Base-by-base conservation (phyloP, 2,888 invertebrate species). In the Heteropelma amictum region DNA sequence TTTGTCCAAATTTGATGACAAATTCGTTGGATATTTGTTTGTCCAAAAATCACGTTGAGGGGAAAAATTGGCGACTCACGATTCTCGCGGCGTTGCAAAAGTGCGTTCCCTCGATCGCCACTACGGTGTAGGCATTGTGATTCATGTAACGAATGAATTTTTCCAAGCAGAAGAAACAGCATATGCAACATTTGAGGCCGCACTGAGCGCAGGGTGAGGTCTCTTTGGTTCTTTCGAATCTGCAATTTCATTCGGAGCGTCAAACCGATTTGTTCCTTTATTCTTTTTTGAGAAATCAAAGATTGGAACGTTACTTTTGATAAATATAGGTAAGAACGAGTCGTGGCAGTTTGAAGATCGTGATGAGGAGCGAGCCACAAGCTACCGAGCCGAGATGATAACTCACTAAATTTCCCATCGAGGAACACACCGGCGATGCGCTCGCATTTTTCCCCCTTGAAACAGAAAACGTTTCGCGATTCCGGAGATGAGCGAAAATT, bases 341-440 rank as follows among this genome's bases (percentile, higher is more conserved):
- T 53, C 98, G 91, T 12, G 98, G 97, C 69, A 98, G 90, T 90
- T 98, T 98, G 85, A 98, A 96, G 56, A 98, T 90, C 0, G 98
- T 97, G 74, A 99, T 97, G 35, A 99, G 91, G 79, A 98, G 93
- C 0, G 98, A 97, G 1, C 99, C 99, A 84, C 98, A 95, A 0
- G 98, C 98, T 3, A 98, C 94, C 0, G 98, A 97, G 10, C 99
- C 99, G 83, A 98, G 90, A 89, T 99, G 98, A 86, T 97, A 98
- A 85, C 95, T 94, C 4, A 95, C 84, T 26, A 96, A 90, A 83
- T 95, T 95, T 58, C 94, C 93, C 81, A 95, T 93, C 0, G 95
- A 92, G 80, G 93, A 93, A 72, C 92, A 88, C 1, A 94, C 93
- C 14, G 95, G 95, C 0, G 93, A 92, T 60, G 90, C 90, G 77